phyloP scores from a whole-genome alignment of 2,113 vertebrate genomes.

The Peucedramus taeniatus region DNA sequence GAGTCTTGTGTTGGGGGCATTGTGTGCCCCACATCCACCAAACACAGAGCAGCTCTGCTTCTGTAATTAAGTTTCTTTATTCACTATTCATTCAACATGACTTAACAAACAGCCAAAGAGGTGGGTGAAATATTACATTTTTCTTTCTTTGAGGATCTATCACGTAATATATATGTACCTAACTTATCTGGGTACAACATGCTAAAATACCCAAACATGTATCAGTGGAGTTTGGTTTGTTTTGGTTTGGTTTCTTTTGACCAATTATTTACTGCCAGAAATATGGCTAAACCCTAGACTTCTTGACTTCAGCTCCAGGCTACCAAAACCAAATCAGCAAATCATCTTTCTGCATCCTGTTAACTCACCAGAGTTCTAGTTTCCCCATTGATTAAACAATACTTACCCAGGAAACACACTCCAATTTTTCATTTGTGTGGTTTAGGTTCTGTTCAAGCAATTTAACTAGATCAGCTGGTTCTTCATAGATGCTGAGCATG shows the following conservation, averaged over 20 bases:
- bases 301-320: background rate
- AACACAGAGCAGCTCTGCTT: background rate
- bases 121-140: background rate
- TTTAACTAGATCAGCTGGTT: background rate
- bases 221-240: background rate
- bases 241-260: background rate
- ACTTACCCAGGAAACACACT: background rate
- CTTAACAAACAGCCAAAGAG: background rate
- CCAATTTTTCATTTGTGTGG: background rate
- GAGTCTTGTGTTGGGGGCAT: background rate
- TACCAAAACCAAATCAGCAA: background rate
- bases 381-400: background rate
- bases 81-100: background rate
- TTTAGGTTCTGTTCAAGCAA: background rate
- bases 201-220: background rate
- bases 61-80: background rate
- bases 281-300: background rate
- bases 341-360: background rate
- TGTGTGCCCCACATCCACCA: background rate
- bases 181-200: background rate
- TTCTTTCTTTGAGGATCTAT: background rate
- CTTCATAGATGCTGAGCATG: background rate
- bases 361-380: background rate
- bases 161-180: background rate
- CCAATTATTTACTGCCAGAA: background rate